Conservation (phyloP, 2,797 vertebrate genomes). For the Pristis pectinata region DNA sequence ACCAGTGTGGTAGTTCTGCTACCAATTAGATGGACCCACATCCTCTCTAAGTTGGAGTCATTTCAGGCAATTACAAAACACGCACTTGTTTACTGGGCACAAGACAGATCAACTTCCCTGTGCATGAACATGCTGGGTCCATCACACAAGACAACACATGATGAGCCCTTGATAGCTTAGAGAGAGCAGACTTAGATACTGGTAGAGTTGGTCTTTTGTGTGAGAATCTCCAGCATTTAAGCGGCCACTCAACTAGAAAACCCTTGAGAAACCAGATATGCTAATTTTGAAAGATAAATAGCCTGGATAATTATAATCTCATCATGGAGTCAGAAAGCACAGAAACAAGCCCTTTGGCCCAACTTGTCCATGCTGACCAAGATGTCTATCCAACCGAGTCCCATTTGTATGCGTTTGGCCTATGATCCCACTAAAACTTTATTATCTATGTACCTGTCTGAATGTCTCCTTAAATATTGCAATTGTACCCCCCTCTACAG, state of each 20-base stretch:
- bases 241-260: neutral
- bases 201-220: neutral
- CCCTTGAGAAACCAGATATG: neutral
- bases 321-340: too few relatives aligned
- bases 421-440: too few relatives aligned
- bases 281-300: neutral
- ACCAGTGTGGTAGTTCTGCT: neutral
- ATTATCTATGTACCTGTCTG: too few relatives aligned
- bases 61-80: neutral
- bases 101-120: neutral
- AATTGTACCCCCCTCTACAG: too few relatives aligned
- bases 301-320: neutral
- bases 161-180: neutral
- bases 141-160: neutral
- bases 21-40: neutral
- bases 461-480: too few relatives aligned
- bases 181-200: neutral
- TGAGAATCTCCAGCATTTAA: neutral
- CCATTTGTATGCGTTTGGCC: too few relatives aligned
- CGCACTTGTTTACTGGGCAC: neutral
- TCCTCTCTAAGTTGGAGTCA: neutral
- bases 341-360: too few relatives aligned
- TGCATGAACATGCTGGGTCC: neutral
- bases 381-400: too few relatives aligned
- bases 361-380: too few relatives aligned